Percentiles rank a stretch among this genome's conserved stretches.
phyloP scores from a whole-genome alignment of 2,888 invertebrate genomes.

The Diloba caeruleocephala region DNA sequence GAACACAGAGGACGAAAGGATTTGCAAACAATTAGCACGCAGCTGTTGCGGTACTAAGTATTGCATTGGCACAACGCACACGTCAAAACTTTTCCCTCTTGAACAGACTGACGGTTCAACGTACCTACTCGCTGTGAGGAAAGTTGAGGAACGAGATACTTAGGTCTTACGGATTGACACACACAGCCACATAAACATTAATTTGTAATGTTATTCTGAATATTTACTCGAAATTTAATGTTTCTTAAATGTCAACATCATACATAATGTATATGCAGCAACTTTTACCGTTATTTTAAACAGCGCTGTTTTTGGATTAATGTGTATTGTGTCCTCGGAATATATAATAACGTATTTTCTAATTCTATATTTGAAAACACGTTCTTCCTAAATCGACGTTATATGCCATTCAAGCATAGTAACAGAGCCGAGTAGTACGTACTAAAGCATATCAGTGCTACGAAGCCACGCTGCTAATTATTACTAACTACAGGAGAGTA shows the following conservation, averaged over 20 bases:
- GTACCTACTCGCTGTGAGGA: constrained; percentile 69
- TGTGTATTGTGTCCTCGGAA: constrained; percentile 17
- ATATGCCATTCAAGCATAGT: constrained; percentile 38
- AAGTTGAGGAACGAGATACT: constrained; percentile 76
- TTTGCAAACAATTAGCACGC: constrained; percentile 42
- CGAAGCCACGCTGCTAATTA: constrained; percentile 40
- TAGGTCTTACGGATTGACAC: constrained; percentile 58
- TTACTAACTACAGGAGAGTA: constrained; percentile 35
- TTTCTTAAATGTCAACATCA: constrained; percentile 35
- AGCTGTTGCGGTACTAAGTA: constrained; percentile 26
- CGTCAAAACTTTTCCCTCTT: constrained; percentile 73
- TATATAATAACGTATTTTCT: constrained; percentile 16
- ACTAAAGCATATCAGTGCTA: constrained; percentile 33
- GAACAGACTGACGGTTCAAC: constrained; percentile 67
- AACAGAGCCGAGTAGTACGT: constrained; percentile 40
- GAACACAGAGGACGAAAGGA: constrained; percentile 14
- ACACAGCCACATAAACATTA: constrained; percentile 42
- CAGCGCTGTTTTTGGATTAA: constrained; percentile 28
- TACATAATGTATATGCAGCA: constrained; percentile 8
- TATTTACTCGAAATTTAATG: constrained; percentile 29
- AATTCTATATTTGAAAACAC: constrained; percentile 2
- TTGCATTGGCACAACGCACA: constrained; percentile 50
- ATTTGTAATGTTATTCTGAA: constrained; percentile 45
- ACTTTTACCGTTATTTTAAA: constrained; percentile 28
- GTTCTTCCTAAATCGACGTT: constrained; percentile 23